Percentiles rank a stretch among this genome's conserved stretches.
phyloP scores from a whole-genome alignment of 2,888 invertebrate species.

The Graphium colonna region DNA sequence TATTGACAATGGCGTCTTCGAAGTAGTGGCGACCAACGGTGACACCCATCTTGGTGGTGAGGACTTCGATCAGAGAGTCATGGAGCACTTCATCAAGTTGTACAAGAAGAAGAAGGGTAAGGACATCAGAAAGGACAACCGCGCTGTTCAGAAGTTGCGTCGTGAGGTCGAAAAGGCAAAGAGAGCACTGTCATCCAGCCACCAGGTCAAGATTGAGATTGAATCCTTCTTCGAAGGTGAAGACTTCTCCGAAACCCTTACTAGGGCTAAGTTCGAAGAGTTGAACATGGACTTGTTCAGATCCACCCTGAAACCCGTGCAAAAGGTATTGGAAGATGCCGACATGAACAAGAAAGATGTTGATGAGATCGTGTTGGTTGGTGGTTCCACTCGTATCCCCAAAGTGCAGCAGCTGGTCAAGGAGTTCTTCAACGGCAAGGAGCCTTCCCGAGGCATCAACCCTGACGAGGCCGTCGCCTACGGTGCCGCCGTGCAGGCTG shows the following conservation, averaged over 20 bases:
- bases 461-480: conserved; percentile 99
- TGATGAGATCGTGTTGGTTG: conserved; percentile 98
- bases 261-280: conserved; percentile 99
- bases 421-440: conserved; percentile 98
- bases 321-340: conserved; percentile 98
- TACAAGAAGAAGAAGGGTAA: conserved; percentile 99
- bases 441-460: conserved; percentile 98
- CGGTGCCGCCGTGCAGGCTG: conserved; percentile 99
- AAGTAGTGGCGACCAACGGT: conserved; percentile 94
- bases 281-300: conserved; percentile 96
- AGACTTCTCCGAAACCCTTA: conserved; percentile 98
- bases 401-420: conserved; percentile 96
- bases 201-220: conserved; percentile 98
- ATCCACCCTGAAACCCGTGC: conserved; percentile 96
- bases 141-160: conserved; percentile 96
- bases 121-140: conserved; percentile 95
- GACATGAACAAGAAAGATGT: conserved; percentile 99
- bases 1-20: conserved; percentile 99
- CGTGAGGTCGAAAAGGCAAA: conserved; percentile 99
- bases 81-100: conserved; percentile 99
- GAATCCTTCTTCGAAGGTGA: conserved; percentile 99
- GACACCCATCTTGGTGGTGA: conserved; percentile 99
- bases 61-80: conserved; percentile 98
- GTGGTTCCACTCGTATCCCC: conserved; percentile 99
- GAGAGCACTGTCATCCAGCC: conserved; percentile 95